phyloP scores from a whole-genome alignment of 2,888 invertebrate species.

The Mythimna albipuncta region DNA sequence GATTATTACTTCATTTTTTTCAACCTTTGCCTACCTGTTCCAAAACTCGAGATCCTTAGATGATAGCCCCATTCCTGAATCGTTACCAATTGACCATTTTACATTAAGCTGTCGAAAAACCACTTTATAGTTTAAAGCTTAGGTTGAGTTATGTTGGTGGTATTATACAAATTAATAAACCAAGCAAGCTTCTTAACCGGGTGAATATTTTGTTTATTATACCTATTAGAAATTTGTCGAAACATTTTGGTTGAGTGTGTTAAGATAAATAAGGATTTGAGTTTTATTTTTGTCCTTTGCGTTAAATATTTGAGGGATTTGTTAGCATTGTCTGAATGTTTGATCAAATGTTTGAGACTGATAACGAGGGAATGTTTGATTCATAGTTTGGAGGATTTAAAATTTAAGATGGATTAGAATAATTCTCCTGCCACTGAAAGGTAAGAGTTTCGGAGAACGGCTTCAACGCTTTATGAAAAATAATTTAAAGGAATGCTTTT shows the following conservation, averaged over 20 bases:
- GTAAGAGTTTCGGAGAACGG: not conserved
- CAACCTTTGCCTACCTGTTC: constrained; percentile 86
- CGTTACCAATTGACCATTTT: constrained; percentile 74
- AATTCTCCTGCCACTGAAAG: constrained; percentile 37
- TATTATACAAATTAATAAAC: constrained; percentile 86
- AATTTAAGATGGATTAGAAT: constrained; percentile 20
- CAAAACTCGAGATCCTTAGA: constrained; percentile 79
- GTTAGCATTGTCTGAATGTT: constrained; percentile 76
- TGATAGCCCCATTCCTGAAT: constrained; percentile 80
- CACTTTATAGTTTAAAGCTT: not conserved
- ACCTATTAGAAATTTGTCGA: constrained; percentile 89
- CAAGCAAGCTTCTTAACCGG: constrained; percentile 89
- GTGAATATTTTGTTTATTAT: constrained; percentile 89
- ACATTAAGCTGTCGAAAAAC: constrained; percentile 64
- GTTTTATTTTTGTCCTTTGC: constrained; percentile 76
- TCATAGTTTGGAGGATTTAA: constrained; percentile 42
- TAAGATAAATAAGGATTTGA: constrained; percentile 80
- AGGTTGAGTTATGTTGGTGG: constrained; percentile 69
- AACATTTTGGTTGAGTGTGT: constrained; percentile 86
- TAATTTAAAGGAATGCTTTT: too few relatives aligned
- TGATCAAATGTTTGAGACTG: constrained; percentile 73
- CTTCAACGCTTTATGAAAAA: too few relatives aligned
- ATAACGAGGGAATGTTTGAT: constrained; percentile 69
- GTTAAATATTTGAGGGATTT: constrained; percentile 82
- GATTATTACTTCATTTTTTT: constrained; percentile 90